Evolutionary conservation across 2,113 vertebrate species (phyloP), one percentile per base, ranked within the genome.

Genomic region (Malurus alboscapulatus): DNA sequence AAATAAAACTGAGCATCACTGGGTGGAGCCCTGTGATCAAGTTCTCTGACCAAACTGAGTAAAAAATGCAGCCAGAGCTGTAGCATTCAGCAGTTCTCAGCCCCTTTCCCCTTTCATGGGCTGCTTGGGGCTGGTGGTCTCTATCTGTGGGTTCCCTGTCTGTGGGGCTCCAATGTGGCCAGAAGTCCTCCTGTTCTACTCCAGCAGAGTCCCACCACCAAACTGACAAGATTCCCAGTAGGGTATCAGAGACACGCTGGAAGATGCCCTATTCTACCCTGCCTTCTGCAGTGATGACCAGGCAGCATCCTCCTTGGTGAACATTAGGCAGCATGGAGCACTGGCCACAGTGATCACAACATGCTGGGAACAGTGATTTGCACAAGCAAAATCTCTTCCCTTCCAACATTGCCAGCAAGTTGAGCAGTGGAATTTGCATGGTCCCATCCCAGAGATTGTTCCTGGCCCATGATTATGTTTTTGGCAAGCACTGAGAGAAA

Each of bases 271-370:
- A 40, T 8, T 40, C 66, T 51, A 8, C 26, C 58, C 63, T 57
- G 12, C 59, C 18, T 77, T 34, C 69, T 8, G 21, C 44, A 44
- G 22, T 2, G 25, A 53, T 1, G 8, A 38, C 38, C 9, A 8
- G 42, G 51, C 76, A 90, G 32, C 36, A 65, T 16, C 54, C 40
- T 38, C 40, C 50, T 14, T 19, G 51, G 17, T 1, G 7, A 30
- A 50, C 48, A 36, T 5, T 17, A 47, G 14, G 10, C 38, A 81
- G 79, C 3, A 3, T 14, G 19, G 22, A 32, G 51, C 51, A 54
- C 17, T 3, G 7, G 12, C 67, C 54, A n/a, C 48, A 38, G 45
- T 0, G 1, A 66, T 5, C 38, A 21, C 48, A 42, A 0, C 1
- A 1, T 13, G 14, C 29, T 71, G 68, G 29, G 25, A 84, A 14